Base-by-base conservation (phyloP, 1,140 invertebrate species). In the Kradibia gibbosae region DNA sequence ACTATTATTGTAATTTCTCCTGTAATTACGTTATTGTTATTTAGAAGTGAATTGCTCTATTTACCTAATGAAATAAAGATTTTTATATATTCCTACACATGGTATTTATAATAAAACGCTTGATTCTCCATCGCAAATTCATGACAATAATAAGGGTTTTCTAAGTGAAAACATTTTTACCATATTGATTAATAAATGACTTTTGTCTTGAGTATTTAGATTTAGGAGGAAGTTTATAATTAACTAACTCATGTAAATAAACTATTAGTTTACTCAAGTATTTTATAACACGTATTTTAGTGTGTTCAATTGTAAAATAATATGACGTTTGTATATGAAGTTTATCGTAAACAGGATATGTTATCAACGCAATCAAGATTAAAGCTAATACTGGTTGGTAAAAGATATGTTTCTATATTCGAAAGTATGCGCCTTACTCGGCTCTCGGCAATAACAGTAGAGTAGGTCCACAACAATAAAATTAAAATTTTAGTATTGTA, bases 291-390 rank as follows among this genome's bases (percentile, higher is more conserved):
- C 17, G 28, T 25, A 53, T 45, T 31, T 48, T n/a, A n/a, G n/a
- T n/a, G n/a, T n/a, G n/a, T n/a, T 57, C n/a, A 62, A 77, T 77
- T 45, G 57, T 60, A 42, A 31, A 28, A 57, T 62, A 65, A 22
- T 48, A 20, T 11, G 31, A 65, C 22, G 36, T 34, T 3, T 17
- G 50, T 55, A 75, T 55, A 28, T 50, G 36, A 22, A 36, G 53
- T 36, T n/a, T 25, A 39, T 77, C 77, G 48, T 71, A 71, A 78
- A 78, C 62, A 78, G 50, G 70, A 71, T 65, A 78, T 34, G 45
- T 42, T 78, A 31, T 70, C 70, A 71, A 71, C 60, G 67, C 36
- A 79, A 79, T 79, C 77, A 36, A 72, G 31, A 57, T 39, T 55
- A n/a, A 55, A 57, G 73, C 22, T 57, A 25, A 25, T 4, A 65